Conservation (phyloP, 2,888 invertebrate genomes). For the Cantharis rufa region DNA sequence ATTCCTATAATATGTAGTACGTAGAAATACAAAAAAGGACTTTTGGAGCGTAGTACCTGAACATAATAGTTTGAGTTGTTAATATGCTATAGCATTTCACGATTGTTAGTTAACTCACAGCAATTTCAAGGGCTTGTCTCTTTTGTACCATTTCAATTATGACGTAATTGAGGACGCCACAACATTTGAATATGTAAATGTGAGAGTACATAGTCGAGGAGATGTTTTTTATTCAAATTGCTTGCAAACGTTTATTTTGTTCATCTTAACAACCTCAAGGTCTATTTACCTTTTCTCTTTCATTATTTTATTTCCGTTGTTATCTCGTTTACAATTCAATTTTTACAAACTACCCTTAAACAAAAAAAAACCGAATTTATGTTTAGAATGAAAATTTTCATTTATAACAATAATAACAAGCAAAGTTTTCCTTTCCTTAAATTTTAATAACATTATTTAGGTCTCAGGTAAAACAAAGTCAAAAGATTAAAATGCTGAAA, state of each 20-base stretch:
- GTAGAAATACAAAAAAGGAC: background rate
- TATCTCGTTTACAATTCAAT: slow-evolving; percentile 20
- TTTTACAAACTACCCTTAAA: slow-evolving; percentile 1
- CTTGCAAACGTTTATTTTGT: slow-evolving; percentile 49
- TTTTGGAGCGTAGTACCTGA: background rate
- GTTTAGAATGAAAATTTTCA: background rate
- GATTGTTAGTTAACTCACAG: slow-evolving; percentile 43
- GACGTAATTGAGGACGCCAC: slow-evolving; percentile 53
- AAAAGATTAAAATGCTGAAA: background rate
- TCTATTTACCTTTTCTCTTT: slow-evolving; percentile 36
- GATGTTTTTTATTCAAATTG: slow-evolving; percentile 48
- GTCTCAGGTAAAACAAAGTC: background rate
- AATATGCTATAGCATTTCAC: slow-evolving; percentile 22
- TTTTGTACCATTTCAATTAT: slow-evolving; percentile 54
- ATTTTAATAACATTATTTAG: background rate
- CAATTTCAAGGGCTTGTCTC: slow-evolving; percentile 47
- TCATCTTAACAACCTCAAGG: slow-evolving; percentile 42
- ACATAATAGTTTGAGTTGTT: slow-evolving; percentile 2
- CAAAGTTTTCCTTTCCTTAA: background rate
- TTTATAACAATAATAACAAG: background rate
- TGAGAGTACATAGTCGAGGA: slow-evolving; percentile 36
- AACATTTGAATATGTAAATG: slow-evolving; percentile 55
- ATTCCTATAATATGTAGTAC: background rate
- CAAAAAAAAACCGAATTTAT: background rate
- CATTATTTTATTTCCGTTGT: slow-evolving; percentile 29